Base-by-base conservation (phyloP, 2,797 vertebrate species). In the Myotis pilosus region DNA sequence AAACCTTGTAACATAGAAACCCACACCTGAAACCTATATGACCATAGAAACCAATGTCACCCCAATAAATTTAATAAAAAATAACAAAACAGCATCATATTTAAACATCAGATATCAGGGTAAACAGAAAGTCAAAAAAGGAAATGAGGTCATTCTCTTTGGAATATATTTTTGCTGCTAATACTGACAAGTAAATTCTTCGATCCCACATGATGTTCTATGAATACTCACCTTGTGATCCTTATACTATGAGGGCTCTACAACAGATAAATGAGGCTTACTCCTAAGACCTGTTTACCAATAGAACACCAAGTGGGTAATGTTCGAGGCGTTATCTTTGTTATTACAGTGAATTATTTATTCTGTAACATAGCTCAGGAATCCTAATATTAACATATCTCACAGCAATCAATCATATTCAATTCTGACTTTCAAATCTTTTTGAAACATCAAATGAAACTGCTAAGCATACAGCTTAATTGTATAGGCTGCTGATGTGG, bases 391-490 rank as follows among this genome's bases (percentile, higher is more conserved):
- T 76, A 96, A 93, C 75, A 9, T 69, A 85, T 87, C 15, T 76
- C 28, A 15, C 89, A 94, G 44, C n/a, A 94, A 94, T 78, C 95
- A 93, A 92, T 86, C 96, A 91, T 51, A 94, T 88, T 96, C 87
- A 96, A 62, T 25, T 74, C 41, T 96, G 81, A 94, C 88, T 97
- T 96, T 92, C 3, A 6, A 96, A 94, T 96, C 94, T 96, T 92
- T 97, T 91, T 91, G 88, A 95, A 97, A 75, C 72, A 97, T 95
- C 89, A 94, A 96, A 96, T 2, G 83, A 89, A 82, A 68, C 89
- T 85, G 87, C 92, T 87, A 89, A 97, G 68, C 95, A 89, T 2
- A 87, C 30, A 4, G 53, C 79, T 33, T 96, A 96, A 96, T 94
- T 89, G 85, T 28, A 82, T 1, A 53, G 2, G 16, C 12, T 95